Base-by-base conservation (phyloP, 2,797 vertebrate genomes). In the Cyprinella venusta region DNA sequence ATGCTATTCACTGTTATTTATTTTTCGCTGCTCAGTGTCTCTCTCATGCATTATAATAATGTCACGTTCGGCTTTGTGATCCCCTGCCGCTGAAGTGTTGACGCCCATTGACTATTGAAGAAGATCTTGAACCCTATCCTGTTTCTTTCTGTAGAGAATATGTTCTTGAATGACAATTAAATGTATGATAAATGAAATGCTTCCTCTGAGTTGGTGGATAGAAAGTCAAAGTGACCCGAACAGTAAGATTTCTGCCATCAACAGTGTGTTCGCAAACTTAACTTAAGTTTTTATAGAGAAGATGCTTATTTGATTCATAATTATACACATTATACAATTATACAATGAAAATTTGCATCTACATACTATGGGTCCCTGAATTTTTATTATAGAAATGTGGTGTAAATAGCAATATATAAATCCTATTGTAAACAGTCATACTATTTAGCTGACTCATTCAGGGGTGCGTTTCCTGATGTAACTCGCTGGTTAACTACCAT, bases 221-320 rank as follows among this genome's bases (percentile, higher is more conserved):
- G 18, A 75, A 76, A 56, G 71, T 82, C 68, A 72, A 33, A 61
- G 56, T 54, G 80, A 81, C 45, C 80, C 24, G n/a, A 42, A 68
- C n/a, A 13, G 6, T 21, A 36, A 56, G 61, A 82, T 72, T 36
- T 38, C n/a, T 54, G 33, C 42, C 64, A 26, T 59, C 48, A 24
- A 38, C 24, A 13, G 24, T 26, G 30, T 79, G 48, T 63, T 63
- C 2, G 5, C 24, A 36, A 64, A 52, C 19, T 26, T 63, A 74
- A 64, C 15, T 72, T 24, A 1, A 2, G 19, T 19, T 45, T 2
- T 76, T 38, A 2, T 15, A 21, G 19, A 10, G 10, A 33, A 33
- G 18, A 45, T 72, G 45, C 18, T 30, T 72, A 13, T 74, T 74
- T 74, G 26, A n/a, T 36, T 36, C 26, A 33, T 36, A 36, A 50